These are phyloP conservation scores for Pemphigus obesinymphae DNA, from an alignment of 1,140 invertebrate species.

Conservation along the genomic window DNA sequence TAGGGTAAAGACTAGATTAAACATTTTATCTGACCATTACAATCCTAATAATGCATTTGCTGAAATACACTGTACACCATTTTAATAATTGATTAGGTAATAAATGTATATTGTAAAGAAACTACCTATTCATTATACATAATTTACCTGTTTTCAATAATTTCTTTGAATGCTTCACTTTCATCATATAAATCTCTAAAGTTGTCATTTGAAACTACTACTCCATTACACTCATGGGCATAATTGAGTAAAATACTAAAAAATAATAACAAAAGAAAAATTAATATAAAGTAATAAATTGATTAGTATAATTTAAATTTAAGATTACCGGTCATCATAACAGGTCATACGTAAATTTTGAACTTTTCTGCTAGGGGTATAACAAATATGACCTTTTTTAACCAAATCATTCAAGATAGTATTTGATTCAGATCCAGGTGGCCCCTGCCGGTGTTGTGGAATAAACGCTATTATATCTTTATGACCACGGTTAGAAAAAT, in stretches of 20 bases:
- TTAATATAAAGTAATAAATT: background rate
- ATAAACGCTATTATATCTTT: background rate
- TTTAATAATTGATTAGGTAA: too few species aligned
- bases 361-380: conserved; percentile 18
- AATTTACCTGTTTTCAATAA: conserved; percentile 28
- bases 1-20: too few species aligned
- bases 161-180: conserved; percentile 10
- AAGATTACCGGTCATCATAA: conserved; percentile 31
- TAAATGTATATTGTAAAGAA: too few species aligned
- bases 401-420: background rate
- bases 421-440: background rate
- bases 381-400: conserved; percentile 19
- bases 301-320: background rate
- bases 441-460: conserved; percentile 31
- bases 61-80: too few species aligned
- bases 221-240: conserved; percentile 1
- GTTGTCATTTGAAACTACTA: conserved; percentile 36
- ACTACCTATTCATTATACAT: too few species aligned
- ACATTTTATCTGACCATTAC: too few species aligned
- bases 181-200: conserved; percentile 32
- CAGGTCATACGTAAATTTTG: conserved; percentile 12
- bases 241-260: conserved; percentile 25
- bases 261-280: background rate
- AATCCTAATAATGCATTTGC: too few species aligned
- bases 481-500: background rate